Percentiles rank a stretch among this genome's conserved stretches.
Evolutionary conservation across 2,113 vertebrate species (phyloP).

Genomic region (Macquaria australasica): DNA sequence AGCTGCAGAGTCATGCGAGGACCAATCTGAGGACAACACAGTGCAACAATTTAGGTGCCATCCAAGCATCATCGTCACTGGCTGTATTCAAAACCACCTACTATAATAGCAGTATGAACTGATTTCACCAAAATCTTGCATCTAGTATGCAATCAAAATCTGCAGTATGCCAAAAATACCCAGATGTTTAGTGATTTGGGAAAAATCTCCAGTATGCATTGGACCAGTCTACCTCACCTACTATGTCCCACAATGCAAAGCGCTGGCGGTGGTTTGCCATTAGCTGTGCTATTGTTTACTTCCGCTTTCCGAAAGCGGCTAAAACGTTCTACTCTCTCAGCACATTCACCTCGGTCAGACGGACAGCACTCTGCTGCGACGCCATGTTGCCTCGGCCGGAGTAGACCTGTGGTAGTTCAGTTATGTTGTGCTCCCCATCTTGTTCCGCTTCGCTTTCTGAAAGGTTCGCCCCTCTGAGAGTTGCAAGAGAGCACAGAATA

Average conservation of each 20-base stretch:
- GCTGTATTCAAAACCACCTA: too few relatives aligned
- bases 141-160: too few relatives aligned
- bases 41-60: background rate
- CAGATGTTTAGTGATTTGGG: too few relatives aligned
- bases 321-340: rapidly evolving
- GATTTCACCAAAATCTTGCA: too few relatives aligned
- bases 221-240: too few relatives aligned
- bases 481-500: background rate
- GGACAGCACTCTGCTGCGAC: constrained; percentile 91
- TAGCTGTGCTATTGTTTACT: too few relatives aligned
- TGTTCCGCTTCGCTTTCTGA: constrained; percentile 95
- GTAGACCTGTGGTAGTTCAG: constrained; percentile 89
- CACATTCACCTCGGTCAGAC: constrained; percentile 89
- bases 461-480: constrained; percentile 88
- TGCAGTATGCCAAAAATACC: too few relatives aligned
- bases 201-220: too few relatives aligned
- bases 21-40: constrained; percentile 86
- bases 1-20: constrained; percentile 92
- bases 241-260: too few relatives aligned
- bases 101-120: too few relatives aligned
- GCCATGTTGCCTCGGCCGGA: constrained; percentile 93
- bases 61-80: rapidly evolving
- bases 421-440: constrained; percentile 91
- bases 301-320: too few relatives aligned
- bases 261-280: too few relatives aligned